phyloP scores from a whole-genome alignment of 2,888 invertebrate species.

The Parnassius smintheus region DNA sequence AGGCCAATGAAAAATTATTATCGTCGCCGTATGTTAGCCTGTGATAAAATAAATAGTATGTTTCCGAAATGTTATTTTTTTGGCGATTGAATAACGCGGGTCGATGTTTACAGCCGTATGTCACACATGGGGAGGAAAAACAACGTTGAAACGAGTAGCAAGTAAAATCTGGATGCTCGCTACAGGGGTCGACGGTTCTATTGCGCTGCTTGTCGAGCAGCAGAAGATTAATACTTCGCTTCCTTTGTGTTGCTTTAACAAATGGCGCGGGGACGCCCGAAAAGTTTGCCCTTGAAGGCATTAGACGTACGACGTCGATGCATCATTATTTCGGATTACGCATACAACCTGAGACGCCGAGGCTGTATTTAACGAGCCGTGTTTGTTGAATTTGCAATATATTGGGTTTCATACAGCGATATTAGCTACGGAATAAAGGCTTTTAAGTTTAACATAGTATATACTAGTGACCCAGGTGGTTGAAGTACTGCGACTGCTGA shows the following conservation, averaged over 20 bases:
- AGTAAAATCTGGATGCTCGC: conserved; percentile 69
- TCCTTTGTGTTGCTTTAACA: conserved; percentile 63
- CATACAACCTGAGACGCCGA: conserved; percentile 32
- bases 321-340: conserved; percentile 59
- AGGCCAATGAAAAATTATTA: too few relatives aligned
- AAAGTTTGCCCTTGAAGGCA: conserved; percentile 36
- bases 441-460: neutral
- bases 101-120: conserved; percentile 31
- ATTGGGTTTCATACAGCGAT: conserved; percentile 15
- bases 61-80: too few relatives aligned
- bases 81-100: too few relatives aligned
- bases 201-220: conserved; percentile 54
- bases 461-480: too few relatives aligned
- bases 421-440: conserved; percentile 1
- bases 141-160: conserved; percentile 37
- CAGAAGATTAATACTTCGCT: conserved; percentile 74
- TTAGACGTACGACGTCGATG: conserved; percentile 43
- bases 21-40: too few relatives aligned
- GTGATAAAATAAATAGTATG: too few relatives aligned
- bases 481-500: too few relatives aligned
- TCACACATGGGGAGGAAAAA: conserved; percentile 36
- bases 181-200: conserved; percentile 60
- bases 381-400: conserved; percentile 13
- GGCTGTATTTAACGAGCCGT: conserved; percentile 18
- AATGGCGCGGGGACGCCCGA: conserved; percentile 53